Evolutionary conservation across 2,888 invertebrate genomes (phyloP).

Genomic region (Yponomeuta malinellus): DNA sequence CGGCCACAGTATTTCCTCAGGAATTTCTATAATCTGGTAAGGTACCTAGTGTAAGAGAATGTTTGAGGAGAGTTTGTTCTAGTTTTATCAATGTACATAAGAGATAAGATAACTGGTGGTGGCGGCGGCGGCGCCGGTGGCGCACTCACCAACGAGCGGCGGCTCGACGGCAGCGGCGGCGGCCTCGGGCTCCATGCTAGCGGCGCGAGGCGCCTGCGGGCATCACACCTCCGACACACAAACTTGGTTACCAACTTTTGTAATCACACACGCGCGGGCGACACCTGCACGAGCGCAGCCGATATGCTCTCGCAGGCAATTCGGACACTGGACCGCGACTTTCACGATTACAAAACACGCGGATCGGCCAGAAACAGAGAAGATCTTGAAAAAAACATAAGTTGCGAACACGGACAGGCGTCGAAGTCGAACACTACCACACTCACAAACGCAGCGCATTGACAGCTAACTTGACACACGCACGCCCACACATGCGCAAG

Average conservation of each 20-base stretch:
- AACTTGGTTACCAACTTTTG: conserved; percentile 38
- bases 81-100: conserved; percentile 43
- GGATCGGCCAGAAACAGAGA: conserved; percentile 16
- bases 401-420: conserved; percentile 24
- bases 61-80: conserved; percentile 30
- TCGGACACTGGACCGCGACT: conserved; percentile 29
- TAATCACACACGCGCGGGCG: conserved; percentile 14
- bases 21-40: conserved; percentile 29
- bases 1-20: not conserved
- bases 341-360: conserved; percentile 17
- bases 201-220: conserved; percentile 26
- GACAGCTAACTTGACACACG: conserved; percentile 13
- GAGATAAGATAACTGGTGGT: conserved; percentile 47
- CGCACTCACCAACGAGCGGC: conserved; percentile 9
- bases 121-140: conserved; percentile 3
- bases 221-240: conserved; percentile 51
- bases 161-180: conserved; percentile 23
- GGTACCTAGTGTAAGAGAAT: conserved; percentile 22
- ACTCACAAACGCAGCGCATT: not conserved
- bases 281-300: not conserved
- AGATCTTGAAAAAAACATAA: conserved; percentile 18
- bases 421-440: conserved; percentile 5
- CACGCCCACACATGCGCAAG: conserved; percentile 15
- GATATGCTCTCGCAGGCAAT: conserved; percentile 21
- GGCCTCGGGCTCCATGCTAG: conserved; percentile 22